Base-by-base conservation (phyloP, 1,140 invertebrate species). In the Apocrypta bakeri region DNA sequence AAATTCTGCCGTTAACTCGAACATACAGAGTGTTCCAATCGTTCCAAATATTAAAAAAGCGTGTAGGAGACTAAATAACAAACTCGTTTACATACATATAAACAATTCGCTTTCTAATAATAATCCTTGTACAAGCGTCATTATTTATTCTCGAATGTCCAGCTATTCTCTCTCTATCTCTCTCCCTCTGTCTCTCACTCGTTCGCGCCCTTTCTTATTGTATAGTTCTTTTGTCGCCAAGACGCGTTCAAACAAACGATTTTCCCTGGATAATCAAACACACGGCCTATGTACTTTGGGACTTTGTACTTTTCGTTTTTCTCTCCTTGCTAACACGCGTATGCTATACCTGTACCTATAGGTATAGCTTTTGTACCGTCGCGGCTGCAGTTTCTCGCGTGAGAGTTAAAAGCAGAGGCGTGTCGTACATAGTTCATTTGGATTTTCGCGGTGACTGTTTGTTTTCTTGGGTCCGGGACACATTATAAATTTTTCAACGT, bases 381-480 rank as follows among this genome's bases (percentile, higher is more conserved):
- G n/a, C n/a, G n/a, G n/a, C n/a, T n/a, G n/a, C n/a, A n/a, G n/a
- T 25, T 64, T 64, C 6, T 17, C 61, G 61, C 61, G 24, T 29
- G 9, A 3, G 24, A n/a, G 61, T 77, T 77, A 40, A 77, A 77
- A 40, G 63, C n/a, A 77, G 63, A 37, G 9, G 17, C n/a, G 24
- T 66, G 33, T 77, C 31, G 64, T 0, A 33, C 25, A 8, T 77
- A 40, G 33, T 66, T 66, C 27, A 63, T 29, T 63, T 31, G 27
- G 21, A 76, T 61, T 76, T 76, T 76, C 3, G 17, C 24, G 21
- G 2, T n/a, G 11, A 76, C n/a, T 76, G 56, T 76, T 76, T 63
- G n/a, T 31, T 63, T 76, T 4, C 61, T 64, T 64, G 61, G 61
- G 42, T 17, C 25, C 25, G 61, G 25, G 61, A 25, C 61, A 64